phyloP scores from a whole-genome alignment of 2,797 vertebrate genomes.

The Hemitrygon akajei region DNA sequence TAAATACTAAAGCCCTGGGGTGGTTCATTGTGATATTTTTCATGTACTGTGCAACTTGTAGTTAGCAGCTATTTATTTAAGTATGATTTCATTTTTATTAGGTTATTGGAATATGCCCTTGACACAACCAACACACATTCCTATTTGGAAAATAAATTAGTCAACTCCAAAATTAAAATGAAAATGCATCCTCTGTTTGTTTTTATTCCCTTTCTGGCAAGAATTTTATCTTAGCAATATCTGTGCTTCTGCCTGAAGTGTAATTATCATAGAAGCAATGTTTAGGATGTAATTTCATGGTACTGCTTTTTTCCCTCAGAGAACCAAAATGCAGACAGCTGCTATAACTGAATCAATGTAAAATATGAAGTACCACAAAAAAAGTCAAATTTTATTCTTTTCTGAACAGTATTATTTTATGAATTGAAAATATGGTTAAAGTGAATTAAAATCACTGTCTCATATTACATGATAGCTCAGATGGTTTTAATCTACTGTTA shows the following conservation, averaged over 20 bases:
- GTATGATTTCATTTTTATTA: not conserved
- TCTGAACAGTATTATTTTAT: not conserved
- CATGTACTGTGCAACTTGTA: not conserved
- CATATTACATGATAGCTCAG: conserved; percentile 8
- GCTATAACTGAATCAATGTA: not conserved
- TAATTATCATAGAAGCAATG: not conserved
- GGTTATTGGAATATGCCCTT: conserved; percentile 13
- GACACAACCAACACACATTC: not conserved
- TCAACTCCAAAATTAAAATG: not conserved
- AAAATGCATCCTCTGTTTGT: not conserved
- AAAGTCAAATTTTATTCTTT: not conserved
- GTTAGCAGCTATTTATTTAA: not conserved
- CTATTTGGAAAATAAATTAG: not conserved
- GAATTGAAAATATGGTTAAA: conserved; percentile 5
- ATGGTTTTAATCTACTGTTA: not conserved
- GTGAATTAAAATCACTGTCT: not conserved
- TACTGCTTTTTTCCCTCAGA: not conserved
- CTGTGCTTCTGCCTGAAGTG: conserved; percentile 8
- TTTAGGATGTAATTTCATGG: not conserved
- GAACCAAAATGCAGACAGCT: not conserved
- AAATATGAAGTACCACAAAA: not conserved
- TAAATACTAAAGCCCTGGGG: conserved; percentile 13
- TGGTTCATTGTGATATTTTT: not conserved
- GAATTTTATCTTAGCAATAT: not conserved
- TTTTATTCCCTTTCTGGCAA: conserved; percentile 15